Evolutionary conservation across 2,888 invertebrate genomes (phyloP), one percentile per base, ranked within the genome.

Genomic region (Meteorus colon): DNA sequence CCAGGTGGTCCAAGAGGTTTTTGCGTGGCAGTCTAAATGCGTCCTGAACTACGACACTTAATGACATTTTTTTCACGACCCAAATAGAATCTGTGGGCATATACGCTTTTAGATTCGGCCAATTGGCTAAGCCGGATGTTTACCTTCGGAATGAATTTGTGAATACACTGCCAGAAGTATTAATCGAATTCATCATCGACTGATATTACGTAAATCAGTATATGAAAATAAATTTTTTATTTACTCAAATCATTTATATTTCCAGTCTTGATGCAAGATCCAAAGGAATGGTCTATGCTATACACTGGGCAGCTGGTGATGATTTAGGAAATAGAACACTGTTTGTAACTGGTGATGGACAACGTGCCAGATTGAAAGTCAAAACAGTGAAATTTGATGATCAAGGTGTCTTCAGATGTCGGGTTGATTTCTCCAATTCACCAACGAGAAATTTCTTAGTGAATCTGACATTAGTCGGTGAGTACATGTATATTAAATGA

Each of bases 391-490:
- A 92, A 75, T 89, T 91, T 62, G 92, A 92, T 34, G 97, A 97
- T 84, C 95, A 96, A 83, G 97, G 97, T 3, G 90, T 96, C 59
- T 97, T 96, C 89, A 92, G 97, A 75, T 97, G 97, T 89, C 92
- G 97, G 82, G 95, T 97, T 81, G 97, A 97, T 91, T 97, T 96
- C 87, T 93, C 95, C 78, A 95, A 96, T 89, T 95, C 96, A 0
- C 97, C 97, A 0, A 97, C 97, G 0, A 93, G 95, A 84, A 97
- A 97, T 90, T 96, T 95, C 86, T 92, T 94, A 86, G 94, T 96
- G 86, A 96, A 96, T 88, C 92, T 97, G 83, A 96, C 96, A 83
- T 93, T 97, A 87, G 94, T 97, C 86, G 96, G 97, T 97, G 90
- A 93, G 95, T 92, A 77, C 60, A 27, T 29, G 8, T 37, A 70